Evolutionary conservation across 2,888 invertebrate genomes (phyloP).

Genomic region (Ramazzottius varieornatus): DNA sequence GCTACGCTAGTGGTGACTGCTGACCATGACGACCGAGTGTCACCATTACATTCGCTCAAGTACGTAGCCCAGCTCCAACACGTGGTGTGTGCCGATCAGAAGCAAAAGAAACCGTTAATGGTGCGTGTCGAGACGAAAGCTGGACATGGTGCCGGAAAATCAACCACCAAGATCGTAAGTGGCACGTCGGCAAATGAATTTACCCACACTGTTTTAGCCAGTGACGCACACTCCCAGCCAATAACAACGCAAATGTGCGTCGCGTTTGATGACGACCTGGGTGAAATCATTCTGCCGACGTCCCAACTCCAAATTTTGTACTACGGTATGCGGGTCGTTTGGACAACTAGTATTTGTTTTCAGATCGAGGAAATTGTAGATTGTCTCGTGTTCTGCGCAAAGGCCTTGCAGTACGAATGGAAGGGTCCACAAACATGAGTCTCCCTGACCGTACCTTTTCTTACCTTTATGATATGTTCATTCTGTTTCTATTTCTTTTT

Average conservation of each 20-base stretch:
- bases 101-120: slow-evolving; percentile 51
- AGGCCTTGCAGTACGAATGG: not conserved
- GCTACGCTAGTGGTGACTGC: slow-evolving; percentile 72
- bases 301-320: too few species aligned
- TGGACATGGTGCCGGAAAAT: slow-evolving; percentile 89
- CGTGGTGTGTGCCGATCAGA: slow-evolving; percentile 26
- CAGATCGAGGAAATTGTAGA: slow-evolving; percentile 1
- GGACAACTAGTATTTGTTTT: not conserved
- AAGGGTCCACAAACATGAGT: too few species aligned
- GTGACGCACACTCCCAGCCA: too few species aligned
- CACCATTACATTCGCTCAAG: slow-evolving; percentile 84
- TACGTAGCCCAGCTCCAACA: slow-evolving; percentile 70
- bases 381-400: not conserved
- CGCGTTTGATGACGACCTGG: too few species aligned
- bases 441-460: too few species aligned
- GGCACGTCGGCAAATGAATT: too few species aligned
- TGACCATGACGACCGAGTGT: slow-evolving; percentile 93
- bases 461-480: too few species aligned
- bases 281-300: too few species aligned
- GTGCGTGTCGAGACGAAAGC: slow-evolving; percentile 76
- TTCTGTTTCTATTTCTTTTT: too few species aligned
- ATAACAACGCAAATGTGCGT: too few species aligned
- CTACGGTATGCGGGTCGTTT: too few species aligned
- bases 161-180: slow-evolving; percentile 62
- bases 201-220: too few species aligned